Evolutionary conservation across 2,113 vertebrate genomes (phyloP).

Genomic region (Hemibagrus wyckioides): DNA sequence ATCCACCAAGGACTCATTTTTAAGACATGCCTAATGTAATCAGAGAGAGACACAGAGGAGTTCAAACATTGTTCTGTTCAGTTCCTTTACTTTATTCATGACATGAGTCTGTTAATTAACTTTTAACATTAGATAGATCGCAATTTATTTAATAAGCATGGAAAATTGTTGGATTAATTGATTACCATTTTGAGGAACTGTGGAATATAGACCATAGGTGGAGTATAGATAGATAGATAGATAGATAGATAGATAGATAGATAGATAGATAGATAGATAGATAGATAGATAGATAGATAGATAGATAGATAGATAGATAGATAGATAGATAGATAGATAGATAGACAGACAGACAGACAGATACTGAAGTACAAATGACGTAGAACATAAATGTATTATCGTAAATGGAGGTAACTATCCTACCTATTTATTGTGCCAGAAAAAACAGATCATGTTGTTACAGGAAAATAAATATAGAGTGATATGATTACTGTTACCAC

Average conservation of each 20-base stretch:
- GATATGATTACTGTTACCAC: background rate
- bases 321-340: background rate
- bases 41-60: conserved; percentile 66
- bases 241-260: background rate
- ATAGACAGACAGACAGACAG: background rate
- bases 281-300: conserved; percentile 10
- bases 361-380: background rate
- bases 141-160: background rate
- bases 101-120: background rate
- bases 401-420: background rate
- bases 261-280: background rate
- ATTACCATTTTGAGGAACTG: background rate
- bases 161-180: background rate
- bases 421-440: background rate
- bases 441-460: background rate
- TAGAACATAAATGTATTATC: background rate
- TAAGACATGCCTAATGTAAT: conserved; percentile 63
- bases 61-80: background rate
- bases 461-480: background rate
- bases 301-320: background rate
- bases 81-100: background rate
- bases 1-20: conserved; percentile 69
- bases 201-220: background rate
- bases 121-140: background rate
- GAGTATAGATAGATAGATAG: background rate